Base-by-base conservation (phyloP, 1,140 invertebrate species). In the Metaphire vulgaris region DNA sequence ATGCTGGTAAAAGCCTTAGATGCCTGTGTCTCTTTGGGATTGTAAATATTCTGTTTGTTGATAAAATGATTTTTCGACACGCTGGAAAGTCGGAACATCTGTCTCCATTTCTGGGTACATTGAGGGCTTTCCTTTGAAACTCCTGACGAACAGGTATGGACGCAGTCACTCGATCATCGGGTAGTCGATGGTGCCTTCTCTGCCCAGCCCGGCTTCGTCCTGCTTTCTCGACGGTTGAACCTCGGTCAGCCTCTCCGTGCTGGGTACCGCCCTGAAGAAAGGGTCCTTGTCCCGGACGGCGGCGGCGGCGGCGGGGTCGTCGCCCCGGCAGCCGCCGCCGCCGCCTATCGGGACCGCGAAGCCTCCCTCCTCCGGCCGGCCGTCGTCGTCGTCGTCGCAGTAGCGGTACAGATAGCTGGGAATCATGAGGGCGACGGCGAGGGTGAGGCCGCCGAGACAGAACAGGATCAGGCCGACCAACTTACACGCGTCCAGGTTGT, bases 401-500 rank as follows among this genome's bases (percentile, higher is more conserved):
- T 86, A 86, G 73, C 81, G 82, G 15, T 82, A 82, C 6, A 88
- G 80, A 73, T 88, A 87, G 72, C 84, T 88, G 0, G 88, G 87
- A 66, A 88, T 83, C 12, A 89, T 80, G 2, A 89, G 82, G 1
- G 87, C 83, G 64, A 86, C 80, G 29, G 88, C 84, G 1, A 89
- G 78, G 12, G 88, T 84, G 1, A 87, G 79, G 12, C 88, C 88
- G n/a, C 89, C 89, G 16, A 85, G 78, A 79, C 88, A 89, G 81
- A 89, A 89, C 6, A 88, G 78, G 1, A 86, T 84, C 28, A 89
- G 81, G 0, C 89, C 88, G 56, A 87, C 83, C 2, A 89, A 81
- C 78, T 89, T 89, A 79, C 87, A 87, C 72, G 85, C 80, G 79
- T 89, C 88, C 69, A 89, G 80, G 32, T 86, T 86, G n/a, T 83